Evolutionary conservation across 2,888 invertebrate species (phyloP).

Genomic region (Tortricodes alternella): DNA sequence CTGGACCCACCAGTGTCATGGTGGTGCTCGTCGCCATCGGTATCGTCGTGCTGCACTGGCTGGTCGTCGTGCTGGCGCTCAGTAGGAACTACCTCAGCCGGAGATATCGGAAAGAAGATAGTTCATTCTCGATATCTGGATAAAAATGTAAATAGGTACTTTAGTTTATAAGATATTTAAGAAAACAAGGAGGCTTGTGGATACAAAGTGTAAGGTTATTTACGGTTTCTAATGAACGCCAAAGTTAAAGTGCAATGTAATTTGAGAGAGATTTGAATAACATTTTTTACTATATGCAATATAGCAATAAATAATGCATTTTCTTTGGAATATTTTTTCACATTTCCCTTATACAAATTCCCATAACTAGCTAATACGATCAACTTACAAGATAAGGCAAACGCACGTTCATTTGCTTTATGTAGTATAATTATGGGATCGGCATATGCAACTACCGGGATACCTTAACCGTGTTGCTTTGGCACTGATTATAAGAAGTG

Average conservation of each 20-base stretch:
- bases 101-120: constrained; percentile 40
- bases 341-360: too few species aligned
- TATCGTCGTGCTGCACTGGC: constrained; percentile 83
- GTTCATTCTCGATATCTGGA: constrained; percentile 45
- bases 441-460: background rate
- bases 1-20: constrained; percentile 81
- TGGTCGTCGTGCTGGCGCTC: constrained; percentile 80
- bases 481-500: constrained; percentile 21
- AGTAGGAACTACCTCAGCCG: constrained; percentile 63
- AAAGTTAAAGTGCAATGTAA: too few species aligned
- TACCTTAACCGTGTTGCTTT: constrained; percentile 5
- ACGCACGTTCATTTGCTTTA: background rate
- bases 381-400: too few species aligned
- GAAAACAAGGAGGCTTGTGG: too few species aligned
- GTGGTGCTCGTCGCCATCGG: constrained; percentile 83
- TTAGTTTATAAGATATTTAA: too few species aligned
- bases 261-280: too few species aligned
- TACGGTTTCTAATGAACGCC: too few species aligned
- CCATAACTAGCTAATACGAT: too few species aligned
- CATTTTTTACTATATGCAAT: too few species aligned
- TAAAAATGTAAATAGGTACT: background rate
- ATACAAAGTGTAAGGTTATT: too few species aligned
- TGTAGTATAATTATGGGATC: background rate
- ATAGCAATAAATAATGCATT: too few species aligned
- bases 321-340: too few species aligned